Conservation (phyloP, 2,888 invertebrate species). For the Spialia ferax region DNA sequence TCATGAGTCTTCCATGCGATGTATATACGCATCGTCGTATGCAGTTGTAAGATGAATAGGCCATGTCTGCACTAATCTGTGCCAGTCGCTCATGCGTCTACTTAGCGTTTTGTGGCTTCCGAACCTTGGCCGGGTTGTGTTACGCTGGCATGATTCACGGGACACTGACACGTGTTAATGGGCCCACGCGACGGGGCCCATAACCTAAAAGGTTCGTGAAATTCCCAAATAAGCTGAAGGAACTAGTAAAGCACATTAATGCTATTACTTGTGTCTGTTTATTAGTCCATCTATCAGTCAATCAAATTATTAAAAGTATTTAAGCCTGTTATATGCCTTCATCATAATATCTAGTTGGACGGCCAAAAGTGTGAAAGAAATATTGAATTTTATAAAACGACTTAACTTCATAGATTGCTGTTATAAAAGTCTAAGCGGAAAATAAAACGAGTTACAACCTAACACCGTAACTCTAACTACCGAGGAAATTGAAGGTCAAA, state of each 20-base stretch:
- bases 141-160: neutral
- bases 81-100: neutral
- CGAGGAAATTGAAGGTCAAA: neutral
- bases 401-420: no score
- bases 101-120: neutral
- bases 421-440: neutral
- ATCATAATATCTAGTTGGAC: no score
- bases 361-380: neutral
- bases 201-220: neutral
- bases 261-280: no score
- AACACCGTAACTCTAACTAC: neutral
- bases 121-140: neutral
- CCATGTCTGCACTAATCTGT: neutral
- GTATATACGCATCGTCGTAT: neutral
- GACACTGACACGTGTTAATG: neutral
- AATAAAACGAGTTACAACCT: neutral
- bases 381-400: neutral
- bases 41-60: neutral
- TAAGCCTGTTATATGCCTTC: no score
- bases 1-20: no score
- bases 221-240: no score
- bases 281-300: no score
- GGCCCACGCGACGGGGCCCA: neutral
- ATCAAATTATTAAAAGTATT: no score
- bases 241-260: no score